A percentile compares a stretch with the other conserved stretches of the same genome.
Conservation (phyloP, 2,888 invertebrate species). For the Lamellibrachia columna region DNA sequence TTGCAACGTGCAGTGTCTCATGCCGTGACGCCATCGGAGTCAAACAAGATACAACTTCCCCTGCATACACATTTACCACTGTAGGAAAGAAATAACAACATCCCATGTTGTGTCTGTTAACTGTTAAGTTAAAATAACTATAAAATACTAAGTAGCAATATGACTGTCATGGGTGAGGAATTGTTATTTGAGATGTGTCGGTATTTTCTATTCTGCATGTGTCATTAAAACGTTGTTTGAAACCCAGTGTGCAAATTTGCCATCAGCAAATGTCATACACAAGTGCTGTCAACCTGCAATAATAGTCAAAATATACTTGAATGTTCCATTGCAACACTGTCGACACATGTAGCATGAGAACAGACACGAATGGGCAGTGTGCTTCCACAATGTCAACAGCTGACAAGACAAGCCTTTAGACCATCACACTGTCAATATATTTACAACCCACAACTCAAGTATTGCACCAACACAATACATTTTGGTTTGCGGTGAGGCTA, state of each 20-base stretch:
- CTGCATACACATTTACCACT: not conserved
- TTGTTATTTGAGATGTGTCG: not conserved
- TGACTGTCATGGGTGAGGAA: not conserved
- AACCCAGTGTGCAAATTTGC: not conserved
- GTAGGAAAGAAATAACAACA: not conserved
- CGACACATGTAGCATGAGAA: not conserved
- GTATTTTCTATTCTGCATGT: not conserved
- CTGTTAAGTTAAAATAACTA: not conserved
- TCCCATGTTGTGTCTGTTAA: not conserved
- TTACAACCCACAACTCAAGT: not conserved
- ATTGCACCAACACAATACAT: not conserved
- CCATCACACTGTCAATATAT: not conserved
- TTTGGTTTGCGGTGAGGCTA: conserved; percentile 1
- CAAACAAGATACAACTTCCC: conserved; percentile 10
- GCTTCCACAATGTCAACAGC: not conserved
- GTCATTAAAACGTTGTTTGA: not conserved
- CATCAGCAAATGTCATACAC: not conserved
- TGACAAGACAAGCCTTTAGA: not conserved
- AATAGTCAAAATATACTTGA: not conserved
- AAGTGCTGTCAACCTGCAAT: not conserved
- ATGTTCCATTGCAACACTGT: not conserved
- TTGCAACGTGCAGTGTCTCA: not conserved
- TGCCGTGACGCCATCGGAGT: not conserved
- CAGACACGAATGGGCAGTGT: not conserved
- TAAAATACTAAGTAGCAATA: not conserved